Conservation (phyloP, 2,888 invertebrate genomes). For the Branchellion lobata region DNA sequence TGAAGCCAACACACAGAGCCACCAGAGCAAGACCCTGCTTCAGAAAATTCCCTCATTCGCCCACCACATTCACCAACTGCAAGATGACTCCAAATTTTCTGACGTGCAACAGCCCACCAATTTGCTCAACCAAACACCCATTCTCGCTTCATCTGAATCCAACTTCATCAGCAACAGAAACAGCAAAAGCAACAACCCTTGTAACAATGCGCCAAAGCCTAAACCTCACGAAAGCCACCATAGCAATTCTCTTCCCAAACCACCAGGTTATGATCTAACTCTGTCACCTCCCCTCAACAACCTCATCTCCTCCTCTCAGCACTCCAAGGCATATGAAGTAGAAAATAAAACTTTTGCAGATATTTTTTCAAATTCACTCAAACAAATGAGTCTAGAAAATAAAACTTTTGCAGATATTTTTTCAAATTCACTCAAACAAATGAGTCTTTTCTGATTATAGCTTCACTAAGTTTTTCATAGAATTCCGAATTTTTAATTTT, state of each 20-base stretch:
- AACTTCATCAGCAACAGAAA: no score
- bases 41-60: not conserved
- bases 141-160: no score
- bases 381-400: constrained; percentile 28
- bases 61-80: not conserved
- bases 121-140: no score
- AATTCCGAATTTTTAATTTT: no score
- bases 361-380: constrained; percentile 33
- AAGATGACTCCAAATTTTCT: no score
- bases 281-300: not conserved
- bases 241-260: not conserved
- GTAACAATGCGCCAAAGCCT: not conserved
- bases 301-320: not conserved
- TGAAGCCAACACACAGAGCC: not conserved
- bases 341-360: constrained; percentile 35
- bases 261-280: not conserved
- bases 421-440: constrained; percentile 32
- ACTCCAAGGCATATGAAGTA: not conserved
- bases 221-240: not conserved
- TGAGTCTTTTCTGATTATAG: constrained; percentile 36
- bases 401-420: constrained; percentile 39
- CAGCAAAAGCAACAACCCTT: not conserved
- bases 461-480: no score
- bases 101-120: no score
- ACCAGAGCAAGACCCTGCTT: not conserved